Base-by-base conservation (phyloP, 2,113 vertebrate genomes). In the Onychostoma macrolepis region DNA sequence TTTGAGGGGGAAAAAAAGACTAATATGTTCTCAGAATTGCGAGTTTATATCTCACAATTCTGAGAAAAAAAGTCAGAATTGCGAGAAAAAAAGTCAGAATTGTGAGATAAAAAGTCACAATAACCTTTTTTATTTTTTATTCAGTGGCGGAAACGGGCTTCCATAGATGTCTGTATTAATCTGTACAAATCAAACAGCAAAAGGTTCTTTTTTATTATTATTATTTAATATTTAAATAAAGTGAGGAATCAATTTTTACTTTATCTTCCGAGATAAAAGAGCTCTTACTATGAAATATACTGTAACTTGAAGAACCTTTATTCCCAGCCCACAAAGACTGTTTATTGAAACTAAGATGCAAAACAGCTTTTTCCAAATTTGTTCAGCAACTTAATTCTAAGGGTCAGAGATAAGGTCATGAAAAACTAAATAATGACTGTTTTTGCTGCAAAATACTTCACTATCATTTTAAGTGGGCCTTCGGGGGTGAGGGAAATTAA, bases 381-480 rank as follows among this genome's bases (percentile, higher is more conserved):
- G 72, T 75, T n/a, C 21, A 74, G 71, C 21, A 74, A n/a, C 71
- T 74, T 72, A 24, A 38, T 41, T 74, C 71, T 43, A 43, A 43
- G 71, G 71, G 38, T 75, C 38, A 43, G 72, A 41, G 38, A 43
- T 5, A 75, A 75, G 72, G 38, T 43, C 72, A n/a, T 45, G 33
- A 38, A 72, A 75, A 75, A 65, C 12, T 11, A 67, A 67, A 67
- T 67, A 67, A 67, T 67, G 26, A 67, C n/a, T 67, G 12, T 24
- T 72, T 75, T 45, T 75, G n/a, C 41, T 26, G 24, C 6, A 75
- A 75, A 75, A 45, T 7, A n/a, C 72, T 75, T 75, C 24, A 75
- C 38, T 41, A 15, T 75, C 41, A 75, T 75, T 65, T 65, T 74
- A 45, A 75, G 41, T 45, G 72, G 72, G 26, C 72, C 41, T 76